Conservation (phyloP, 1,140 invertebrate species). For the Hypothenemus hampei region DNA sequence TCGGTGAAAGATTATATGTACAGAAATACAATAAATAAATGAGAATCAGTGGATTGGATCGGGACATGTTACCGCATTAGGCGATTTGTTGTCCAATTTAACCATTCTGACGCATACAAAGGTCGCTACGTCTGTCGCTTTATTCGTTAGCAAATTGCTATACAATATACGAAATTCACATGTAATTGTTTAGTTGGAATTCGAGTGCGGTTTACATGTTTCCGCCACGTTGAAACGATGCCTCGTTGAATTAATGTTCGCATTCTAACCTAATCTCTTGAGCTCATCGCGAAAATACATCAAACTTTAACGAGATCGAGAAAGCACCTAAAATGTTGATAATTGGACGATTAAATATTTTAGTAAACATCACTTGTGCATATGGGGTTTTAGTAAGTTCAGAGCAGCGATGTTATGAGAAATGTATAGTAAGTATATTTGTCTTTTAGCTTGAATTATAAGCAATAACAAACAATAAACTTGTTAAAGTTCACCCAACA, state of each 20-base stretch:
- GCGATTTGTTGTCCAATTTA: slow-evolving; percentile 6
- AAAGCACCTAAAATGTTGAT: too few relatives aligned
- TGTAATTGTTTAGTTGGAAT: slow-evolving; percentile 12
- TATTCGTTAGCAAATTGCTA: slow-evolving; percentile 3
- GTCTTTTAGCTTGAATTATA: too few relatives aligned
- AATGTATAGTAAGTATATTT: too few relatives aligned
- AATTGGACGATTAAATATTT: too few relatives aligned
- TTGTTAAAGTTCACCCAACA: not conserved
- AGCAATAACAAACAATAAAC: not conserved
- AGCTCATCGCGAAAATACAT: too few relatives aligned
- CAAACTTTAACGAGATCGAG: too few relatives aligned
- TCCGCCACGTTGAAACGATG: not conserved
- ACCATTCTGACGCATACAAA: slow-evolving; percentile 8
- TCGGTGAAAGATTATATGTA: too few relatives aligned
- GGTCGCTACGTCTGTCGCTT: slow-evolving; percentile 6
- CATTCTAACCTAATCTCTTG: not conserved
- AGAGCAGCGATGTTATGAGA: too few relatives aligned
- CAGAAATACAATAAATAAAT: too few relatives aligned
- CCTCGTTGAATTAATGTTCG: not conserved
- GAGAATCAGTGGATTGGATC: too few relatives aligned
- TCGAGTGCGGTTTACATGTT: slow-evolving; percentile 9
- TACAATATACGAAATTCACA: slow-evolving; percentile 2
- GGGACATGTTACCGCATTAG: slow-evolving; percentile 9
- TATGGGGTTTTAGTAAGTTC: too few relatives aligned
- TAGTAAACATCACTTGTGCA: too few relatives aligned